A percentile compares a stretch with the other conserved stretches of the same genome.
Evolutionary conservation across 1,140 invertebrate species (phyloP).

Genomic region (Dermatophagoides farinae): DNA sequence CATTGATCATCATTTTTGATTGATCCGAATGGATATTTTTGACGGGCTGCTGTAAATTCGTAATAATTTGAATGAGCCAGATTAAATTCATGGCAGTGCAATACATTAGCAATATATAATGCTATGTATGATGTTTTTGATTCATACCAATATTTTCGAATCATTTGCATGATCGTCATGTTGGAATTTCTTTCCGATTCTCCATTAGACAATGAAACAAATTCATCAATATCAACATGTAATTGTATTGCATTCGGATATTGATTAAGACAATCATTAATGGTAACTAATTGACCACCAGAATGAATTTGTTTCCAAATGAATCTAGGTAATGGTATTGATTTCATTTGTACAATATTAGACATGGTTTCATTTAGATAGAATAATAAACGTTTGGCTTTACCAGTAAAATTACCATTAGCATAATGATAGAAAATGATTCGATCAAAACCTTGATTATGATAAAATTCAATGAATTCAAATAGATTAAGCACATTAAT

Average conservation of each 20-base stretch:
- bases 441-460: slow-evolving; percentile 56
- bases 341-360: slow-evolving; percentile 37
- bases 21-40: background rate
- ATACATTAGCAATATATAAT: background rate
- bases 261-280: slow-evolving; percentile 76
- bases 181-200: background rate
- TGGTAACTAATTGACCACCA: slow-evolving; percentile 64
- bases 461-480: slow-evolving; percentile 75
- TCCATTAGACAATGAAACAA: slow-evolving; percentile 42
- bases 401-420: slow-evolving; percentile 37
- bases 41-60: background rate
- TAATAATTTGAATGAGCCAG: background rate
- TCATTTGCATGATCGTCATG: background rate
- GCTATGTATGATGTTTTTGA: background rate
- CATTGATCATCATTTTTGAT: background rate
- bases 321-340: slow-evolving; percentile 56
- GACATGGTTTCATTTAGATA: slow-evolving; percentile 45
- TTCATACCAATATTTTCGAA: background rate
- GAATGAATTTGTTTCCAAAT: slow-evolving; percentile 55
- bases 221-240: slow-evolving; percentile 71
- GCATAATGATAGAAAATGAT: slow-evolving; percentile 84
- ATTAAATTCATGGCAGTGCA: slow-evolving; percentile 9
- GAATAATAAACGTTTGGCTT: slow-evolving; percentile 31
- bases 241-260: slow-evolving; percentile 57
- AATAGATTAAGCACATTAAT: slow-evolving; percentile 51